A percentile compares a stretch with the other conserved stretches of the same genome.
Evolutionary conservation across 2,888 invertebrate species (phyloP).

Genomic region (Caenorhabditis japonica): DNA sequence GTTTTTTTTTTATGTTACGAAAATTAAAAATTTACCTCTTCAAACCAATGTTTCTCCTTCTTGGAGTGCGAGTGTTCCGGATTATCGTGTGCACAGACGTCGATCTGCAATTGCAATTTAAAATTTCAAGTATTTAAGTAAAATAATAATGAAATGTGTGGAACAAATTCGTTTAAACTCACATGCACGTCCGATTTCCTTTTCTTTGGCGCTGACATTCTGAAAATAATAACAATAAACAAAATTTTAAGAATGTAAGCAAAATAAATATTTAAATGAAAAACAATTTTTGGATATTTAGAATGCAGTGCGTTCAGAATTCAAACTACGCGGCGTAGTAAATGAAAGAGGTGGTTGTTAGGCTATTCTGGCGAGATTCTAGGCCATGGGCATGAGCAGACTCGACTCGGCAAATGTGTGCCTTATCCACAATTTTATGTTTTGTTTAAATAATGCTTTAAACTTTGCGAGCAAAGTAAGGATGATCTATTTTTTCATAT

Average conservation of each 20-base stretch:
- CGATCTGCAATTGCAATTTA: slow-evolving; percentile 33
- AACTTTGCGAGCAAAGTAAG: no score
- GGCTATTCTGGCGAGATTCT: slow-evolving; percentile 4
- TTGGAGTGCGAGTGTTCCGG: slow-evolving; percentile 25
- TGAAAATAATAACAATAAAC: slow-evolving; percentile 14
- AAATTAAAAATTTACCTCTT: slow-evolving; percentile 13
- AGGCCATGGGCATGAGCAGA: slow-evolving; percentile 6
- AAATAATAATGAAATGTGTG: background rate
- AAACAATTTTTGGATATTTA: slow-evolving; percentile 2
- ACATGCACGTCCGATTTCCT: slow-evolving; percentile 48
- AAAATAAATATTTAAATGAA: background rate
- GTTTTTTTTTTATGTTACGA: no score
- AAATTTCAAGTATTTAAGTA: no score
- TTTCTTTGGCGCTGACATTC: slow-evolving; percentile 48
- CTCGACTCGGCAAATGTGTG: no score
- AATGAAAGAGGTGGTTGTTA: background rate
- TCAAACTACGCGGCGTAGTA: slow-evolving; percentile 23
- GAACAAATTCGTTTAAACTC: slow-evolving; percentile 5
- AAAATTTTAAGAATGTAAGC: background rate
- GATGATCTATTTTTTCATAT: no score
- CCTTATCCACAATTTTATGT: no score
- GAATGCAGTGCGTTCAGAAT: background rate
- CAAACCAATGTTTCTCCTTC: slow-evolving; percentile 43
- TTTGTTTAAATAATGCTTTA: no score
- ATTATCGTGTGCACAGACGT: slow-evolving; percentile 23